Conservation (phyloP, 2,797 vertebrate genomes). For the Ceryle rudis region DNA sequence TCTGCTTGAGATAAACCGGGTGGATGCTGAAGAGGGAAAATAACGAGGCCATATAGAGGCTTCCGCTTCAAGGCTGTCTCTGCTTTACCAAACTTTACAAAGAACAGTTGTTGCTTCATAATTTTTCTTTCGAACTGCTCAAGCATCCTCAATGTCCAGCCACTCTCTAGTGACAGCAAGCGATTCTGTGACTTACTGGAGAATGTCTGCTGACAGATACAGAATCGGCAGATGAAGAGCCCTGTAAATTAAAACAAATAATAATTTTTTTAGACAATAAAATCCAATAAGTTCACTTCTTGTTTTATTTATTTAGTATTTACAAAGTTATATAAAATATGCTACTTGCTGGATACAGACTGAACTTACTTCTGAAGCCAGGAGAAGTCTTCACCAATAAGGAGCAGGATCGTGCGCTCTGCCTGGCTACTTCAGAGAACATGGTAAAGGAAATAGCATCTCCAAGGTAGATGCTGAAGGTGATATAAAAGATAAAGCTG, state of each 20-base stretch:
- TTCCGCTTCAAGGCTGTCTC: conserved; percentile 62
- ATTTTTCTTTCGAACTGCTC: conserved; percentile 49
- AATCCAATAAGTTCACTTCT: not conserved
- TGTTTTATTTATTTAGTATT: not conserved
- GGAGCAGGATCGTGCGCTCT: conserved; percentile 58
- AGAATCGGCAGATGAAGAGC: conserved; percentile 57
- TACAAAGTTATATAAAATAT: not conserved
- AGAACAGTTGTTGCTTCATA: conserved; percentile 18
- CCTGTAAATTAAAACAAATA: conserved; percentile 75
- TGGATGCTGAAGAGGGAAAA: conserved; percentile 43
- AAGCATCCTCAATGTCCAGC: conserved; percentile 61
- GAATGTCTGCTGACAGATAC: conserved; percentile 64
- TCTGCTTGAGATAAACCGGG: conserved; percentile 39
- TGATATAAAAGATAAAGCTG: conserved; percentile 28
- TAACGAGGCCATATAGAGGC: conserved; percentile 34
- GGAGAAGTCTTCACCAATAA: conserved; percentile 74
- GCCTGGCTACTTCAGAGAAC: conserved; percentile 71
- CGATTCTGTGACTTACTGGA: conserved; percentile 51
- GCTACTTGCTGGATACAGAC: conserved; percentile 1
- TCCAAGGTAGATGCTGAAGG: conserved; percentile 64
- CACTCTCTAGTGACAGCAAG: conserved; percentile 55
- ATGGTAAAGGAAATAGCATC: conserved; percentile 59
- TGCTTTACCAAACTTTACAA: conserved; percentile 57
- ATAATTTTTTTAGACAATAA: conserved; percentile 53
- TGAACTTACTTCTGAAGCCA: conserved; percentile 78